phyloP scores from a whole-genome alignment of 2,888 invertebrate genomes.

The Harpalus rufipes region DNA sequence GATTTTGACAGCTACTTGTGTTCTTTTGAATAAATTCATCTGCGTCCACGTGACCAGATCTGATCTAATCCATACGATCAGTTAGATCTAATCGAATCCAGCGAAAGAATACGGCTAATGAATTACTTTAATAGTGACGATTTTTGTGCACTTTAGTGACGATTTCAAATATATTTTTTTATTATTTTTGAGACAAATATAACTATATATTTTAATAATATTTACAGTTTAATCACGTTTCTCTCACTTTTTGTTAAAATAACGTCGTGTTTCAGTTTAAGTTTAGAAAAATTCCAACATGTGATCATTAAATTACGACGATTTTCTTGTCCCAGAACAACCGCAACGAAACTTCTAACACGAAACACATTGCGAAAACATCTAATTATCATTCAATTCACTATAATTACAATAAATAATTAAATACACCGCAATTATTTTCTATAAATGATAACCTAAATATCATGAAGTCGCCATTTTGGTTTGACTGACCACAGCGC shows the following conservation, averaged over 20 bases:
- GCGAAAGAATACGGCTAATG: too few relatives aligned
- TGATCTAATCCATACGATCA: too few relatives aligned
- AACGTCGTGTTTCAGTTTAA: conserved; percentile 3
- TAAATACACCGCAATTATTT: background rate
- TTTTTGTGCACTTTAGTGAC: too few relatives aligned
- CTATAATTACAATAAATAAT: conserved; percentile 9
- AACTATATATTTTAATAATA: background rate
- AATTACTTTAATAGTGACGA: too few relatives aligned
- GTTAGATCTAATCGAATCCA: too few relatives aligned
- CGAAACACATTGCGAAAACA: conserved; percentile 66
- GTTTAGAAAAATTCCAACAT: conserved; percentile 52
- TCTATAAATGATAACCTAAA: background rate
- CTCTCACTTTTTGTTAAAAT: conserved; percentile 33
- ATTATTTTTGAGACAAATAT: too few relatives aligned
- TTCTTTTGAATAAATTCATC: too few relatives aligned
- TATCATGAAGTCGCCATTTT: conserved; percentile 6
- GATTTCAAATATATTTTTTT: too few relatives aligned
- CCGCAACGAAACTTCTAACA: conserved; percentile 32
- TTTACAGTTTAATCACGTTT: conserved; percentile 41
- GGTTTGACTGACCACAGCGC: background rate
- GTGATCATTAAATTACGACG: conserved; percentile 11
- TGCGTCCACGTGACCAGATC: too few relatives aligned
- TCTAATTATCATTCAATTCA: conserved; percentile 28
- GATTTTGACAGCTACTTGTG: too few relatives aligned
- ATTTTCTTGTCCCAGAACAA: conserved; percentile 7